A percentile compares a stretch with the other conserved stretches of the same genome.
These are phyloP conservation scores for Gephyroberyx darwinii DNA, from an alignment of 2,797 vertebrate species.

Conservation along the genomic window DNA sequence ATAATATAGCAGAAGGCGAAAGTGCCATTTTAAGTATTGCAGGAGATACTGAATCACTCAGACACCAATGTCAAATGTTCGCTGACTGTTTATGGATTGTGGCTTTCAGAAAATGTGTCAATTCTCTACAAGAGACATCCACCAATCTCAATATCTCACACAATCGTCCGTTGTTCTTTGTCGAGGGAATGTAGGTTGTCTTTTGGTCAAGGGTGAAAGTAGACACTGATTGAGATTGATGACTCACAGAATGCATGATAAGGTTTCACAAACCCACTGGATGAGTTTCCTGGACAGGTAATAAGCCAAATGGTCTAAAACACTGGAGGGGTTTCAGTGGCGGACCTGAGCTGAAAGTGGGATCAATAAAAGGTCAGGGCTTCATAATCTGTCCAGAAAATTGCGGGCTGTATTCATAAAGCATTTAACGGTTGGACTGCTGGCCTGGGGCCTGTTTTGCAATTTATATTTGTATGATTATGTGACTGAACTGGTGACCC, in stretches of 20 bases:
- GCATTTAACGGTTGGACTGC: not conserved
- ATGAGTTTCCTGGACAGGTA: not conserved
- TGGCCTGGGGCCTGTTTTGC: not conserved
- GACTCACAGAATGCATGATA: constrained; percentile 8
- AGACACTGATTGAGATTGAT: constrained; percentile 7
- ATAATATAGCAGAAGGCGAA: not conserved
- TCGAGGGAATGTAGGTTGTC: not conserved
- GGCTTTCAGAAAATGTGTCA: constrained; percentile 41
- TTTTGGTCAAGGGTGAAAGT: not conserved
- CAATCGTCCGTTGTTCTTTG: not conserved
- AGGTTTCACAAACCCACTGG: constrained; percentile 19
- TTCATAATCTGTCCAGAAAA: not conserved
- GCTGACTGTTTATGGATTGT: constrained; percentile 35
- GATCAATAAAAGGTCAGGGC: not conserved
- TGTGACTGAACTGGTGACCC: no score
- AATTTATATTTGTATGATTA: not conserved
- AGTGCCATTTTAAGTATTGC: constrained; percentile 16
- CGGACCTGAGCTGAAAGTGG: not conserved
- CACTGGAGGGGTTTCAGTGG: not conserved
- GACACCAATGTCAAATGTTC: constrained; percentile 10
- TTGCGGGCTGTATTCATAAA: not conserved
- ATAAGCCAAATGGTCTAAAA: not conserved
- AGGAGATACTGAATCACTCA: constrained; percentile 12
- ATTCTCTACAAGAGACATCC: constrained; percentile 3
- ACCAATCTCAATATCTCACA: not conserved